Evolutionary conservation across 2,113 vertebrate species (phyloP).

Genomic region (Anarrhichthys ocellatus): DNA sequence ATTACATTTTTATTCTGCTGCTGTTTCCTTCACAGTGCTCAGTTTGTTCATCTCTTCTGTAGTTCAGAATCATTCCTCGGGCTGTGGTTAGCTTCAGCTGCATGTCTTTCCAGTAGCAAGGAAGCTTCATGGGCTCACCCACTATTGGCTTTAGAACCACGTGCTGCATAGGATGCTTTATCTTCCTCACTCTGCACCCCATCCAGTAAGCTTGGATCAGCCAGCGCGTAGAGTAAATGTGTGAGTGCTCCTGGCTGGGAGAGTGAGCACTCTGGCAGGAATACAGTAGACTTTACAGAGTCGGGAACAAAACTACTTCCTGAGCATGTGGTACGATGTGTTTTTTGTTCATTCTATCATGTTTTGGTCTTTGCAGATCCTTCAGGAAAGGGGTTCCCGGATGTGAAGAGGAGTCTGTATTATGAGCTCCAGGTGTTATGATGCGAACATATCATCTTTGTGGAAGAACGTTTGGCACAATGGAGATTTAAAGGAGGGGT

Average conservation of each 20-base stretch:
- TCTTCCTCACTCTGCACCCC: neutral
- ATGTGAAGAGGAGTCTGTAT: constrained; percentile 88
- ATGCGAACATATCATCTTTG: constrained; percentile 83
- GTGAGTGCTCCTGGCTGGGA: neutral
- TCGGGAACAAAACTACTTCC: neutral
- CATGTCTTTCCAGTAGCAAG: constrained; percentile 14
- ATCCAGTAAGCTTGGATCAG: neutral
- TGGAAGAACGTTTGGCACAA: constrained; percentile 82
- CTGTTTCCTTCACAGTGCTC: neutral
- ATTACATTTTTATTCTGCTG: neutral
- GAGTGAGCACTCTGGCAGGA: neutral
- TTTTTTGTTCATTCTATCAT: neutral
- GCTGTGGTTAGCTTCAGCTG: neutral
- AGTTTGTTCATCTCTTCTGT: neutral
- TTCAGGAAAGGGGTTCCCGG: constrained; percentile 97
- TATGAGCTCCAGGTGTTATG: constrained; percentile 83
- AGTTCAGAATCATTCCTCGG: too few species aligned
- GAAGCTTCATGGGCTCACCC: neutral
- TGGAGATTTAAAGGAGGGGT: constrained; percentile 78
- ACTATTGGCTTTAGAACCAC: neutral
- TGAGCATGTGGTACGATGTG: neutral
- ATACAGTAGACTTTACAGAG: neutral
- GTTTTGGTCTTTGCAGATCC: constrained; percentile 87
- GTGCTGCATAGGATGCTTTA: neutral
- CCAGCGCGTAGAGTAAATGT: neutral